phyloP scores from a whole-genome alignment of 2,888 invertebrate genomes.

The Protula sp. region DNA sequence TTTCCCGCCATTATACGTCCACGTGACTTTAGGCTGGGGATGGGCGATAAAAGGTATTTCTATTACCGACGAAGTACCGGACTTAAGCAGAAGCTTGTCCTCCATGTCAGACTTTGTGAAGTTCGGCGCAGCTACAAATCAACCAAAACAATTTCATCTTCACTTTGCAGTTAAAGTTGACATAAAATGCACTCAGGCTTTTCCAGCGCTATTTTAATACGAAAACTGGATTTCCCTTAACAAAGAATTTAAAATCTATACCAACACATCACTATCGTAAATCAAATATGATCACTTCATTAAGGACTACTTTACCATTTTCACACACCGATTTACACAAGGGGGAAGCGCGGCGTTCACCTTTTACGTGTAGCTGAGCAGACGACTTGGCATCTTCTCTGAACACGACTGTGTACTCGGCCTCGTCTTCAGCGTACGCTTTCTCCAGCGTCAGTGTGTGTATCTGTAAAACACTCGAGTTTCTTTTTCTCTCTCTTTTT shows the following conservation, averaged over 20 bases:
- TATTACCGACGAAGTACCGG: constrained; percentile 23
- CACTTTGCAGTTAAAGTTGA: no score
- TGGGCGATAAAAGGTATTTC: constrained; percentile 26
- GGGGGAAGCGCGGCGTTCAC: no score
- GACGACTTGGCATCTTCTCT: constrained; percentile 38
- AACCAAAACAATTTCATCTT: no score
- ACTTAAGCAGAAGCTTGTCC: constrained; percentile 21
- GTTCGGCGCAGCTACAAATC: constrained; percentile 20
- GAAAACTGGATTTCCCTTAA: no score
- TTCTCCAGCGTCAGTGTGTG: constrained; percentile 37
- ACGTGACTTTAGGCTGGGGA: constrained; percentile 29
- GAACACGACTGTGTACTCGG: constrained; percentile 35
- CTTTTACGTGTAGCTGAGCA: constrained; percentile 43
- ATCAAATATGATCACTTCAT: no score
- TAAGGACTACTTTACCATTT: no score
- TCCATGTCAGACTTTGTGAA: constrained; percentile 18
- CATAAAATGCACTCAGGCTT: no score
- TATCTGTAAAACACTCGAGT: no score
- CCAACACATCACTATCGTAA: not conserved
- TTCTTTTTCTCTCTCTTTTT: no score
- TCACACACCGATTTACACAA: no score
- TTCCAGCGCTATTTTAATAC: no score
- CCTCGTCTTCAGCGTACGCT: constrained; percentile 40
- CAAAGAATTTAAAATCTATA: not conserved
- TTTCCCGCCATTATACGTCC: constrained; percentile 24